Evolutionary conservation across 2,797 vertebrate species (phyloP).

Genomic region (Myoxocephalus aenaeus): DNA sequence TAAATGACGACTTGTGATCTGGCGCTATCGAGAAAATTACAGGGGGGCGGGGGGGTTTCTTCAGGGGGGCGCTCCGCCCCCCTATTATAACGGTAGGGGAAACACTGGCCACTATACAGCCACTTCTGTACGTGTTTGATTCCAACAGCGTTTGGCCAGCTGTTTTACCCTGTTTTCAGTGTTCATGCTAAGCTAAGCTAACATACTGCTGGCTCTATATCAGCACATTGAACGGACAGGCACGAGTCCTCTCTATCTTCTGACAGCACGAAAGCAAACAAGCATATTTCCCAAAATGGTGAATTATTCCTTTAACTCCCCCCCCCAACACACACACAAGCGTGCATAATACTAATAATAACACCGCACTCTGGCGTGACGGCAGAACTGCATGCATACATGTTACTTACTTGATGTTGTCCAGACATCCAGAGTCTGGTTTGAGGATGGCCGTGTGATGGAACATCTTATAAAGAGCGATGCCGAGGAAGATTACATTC

Average conservation of each 20-base stretch:
- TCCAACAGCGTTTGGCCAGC: not conserved
- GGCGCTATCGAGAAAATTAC: too few species aligned
- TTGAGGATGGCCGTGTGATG: conserved; percentile 99
- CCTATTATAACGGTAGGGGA: too few species aligned
- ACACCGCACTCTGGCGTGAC: not conserved
- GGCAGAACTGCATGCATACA: conserved; percentile 15
- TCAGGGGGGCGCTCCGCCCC: too few species aligned
- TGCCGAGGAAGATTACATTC: conserved; percentile 99
- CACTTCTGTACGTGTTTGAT: not conserved
- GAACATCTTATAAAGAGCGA: conserved; percentile 99
- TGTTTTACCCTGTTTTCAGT: not conserved
- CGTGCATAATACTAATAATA: conserved; percentile 7
- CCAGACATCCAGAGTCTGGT: conserved; percentile 98
- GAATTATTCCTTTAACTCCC: conserved; percentile 14
- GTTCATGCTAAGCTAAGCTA: conserved; percentile 23
- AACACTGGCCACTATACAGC: too few species aligned
- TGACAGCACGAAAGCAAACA: not conserved
- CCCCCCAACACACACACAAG: not conserved
- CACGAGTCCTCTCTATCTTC: not conserved
- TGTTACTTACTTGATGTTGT: conserved; percentile 98
- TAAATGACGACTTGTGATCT: too few species aligned
- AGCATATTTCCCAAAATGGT: conserved; percentile 1
- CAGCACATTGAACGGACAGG: not conserved
- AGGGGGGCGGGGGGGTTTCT: too few species aligned
- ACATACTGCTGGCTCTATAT: not conserved